Conservation (phyloP, 2,113 vertebrate genomes). For the Psammodynastes pulverulentus region DNA sequence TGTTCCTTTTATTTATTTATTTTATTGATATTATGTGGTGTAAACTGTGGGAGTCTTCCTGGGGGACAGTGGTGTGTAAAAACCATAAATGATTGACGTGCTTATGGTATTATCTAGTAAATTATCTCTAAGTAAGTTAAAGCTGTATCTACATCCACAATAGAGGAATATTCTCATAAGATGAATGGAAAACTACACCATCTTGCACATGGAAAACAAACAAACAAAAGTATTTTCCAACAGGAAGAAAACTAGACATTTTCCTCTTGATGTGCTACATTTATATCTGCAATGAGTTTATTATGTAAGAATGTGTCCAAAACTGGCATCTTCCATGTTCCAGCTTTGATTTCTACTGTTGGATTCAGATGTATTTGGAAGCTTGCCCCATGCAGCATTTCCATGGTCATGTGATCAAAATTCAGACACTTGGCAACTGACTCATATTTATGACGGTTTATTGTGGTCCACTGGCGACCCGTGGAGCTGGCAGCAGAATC, state of each 20-base stretch:
- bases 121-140: background rate
- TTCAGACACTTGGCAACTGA: background rate
- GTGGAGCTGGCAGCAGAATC: too few species aligned
- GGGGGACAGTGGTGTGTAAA: background rate
- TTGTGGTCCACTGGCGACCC: too few species aligned
- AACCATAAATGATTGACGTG: background rate
- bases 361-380: background rate
- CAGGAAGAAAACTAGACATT: background rate
- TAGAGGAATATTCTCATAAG: background rate
- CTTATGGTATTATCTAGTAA: background rate
- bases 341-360: too few species aligned
- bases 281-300: background rate
- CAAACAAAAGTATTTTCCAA: background rate
- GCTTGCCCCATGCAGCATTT: background rate
- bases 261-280: background rate
- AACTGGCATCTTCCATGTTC: background rate
- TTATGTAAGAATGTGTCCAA: background rate
- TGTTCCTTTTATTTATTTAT: background rate
- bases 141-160: background rate
- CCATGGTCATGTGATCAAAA: background rate
- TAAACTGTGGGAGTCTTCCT: background rate
- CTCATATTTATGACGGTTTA: background rate
- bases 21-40: background rate
- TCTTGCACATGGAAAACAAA: background rate
- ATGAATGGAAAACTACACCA: background rate